Evolutionary conservation across 2,888 invertebrate species (phyloP).

Genomic region (Colostygia pectinataria): DNA sequence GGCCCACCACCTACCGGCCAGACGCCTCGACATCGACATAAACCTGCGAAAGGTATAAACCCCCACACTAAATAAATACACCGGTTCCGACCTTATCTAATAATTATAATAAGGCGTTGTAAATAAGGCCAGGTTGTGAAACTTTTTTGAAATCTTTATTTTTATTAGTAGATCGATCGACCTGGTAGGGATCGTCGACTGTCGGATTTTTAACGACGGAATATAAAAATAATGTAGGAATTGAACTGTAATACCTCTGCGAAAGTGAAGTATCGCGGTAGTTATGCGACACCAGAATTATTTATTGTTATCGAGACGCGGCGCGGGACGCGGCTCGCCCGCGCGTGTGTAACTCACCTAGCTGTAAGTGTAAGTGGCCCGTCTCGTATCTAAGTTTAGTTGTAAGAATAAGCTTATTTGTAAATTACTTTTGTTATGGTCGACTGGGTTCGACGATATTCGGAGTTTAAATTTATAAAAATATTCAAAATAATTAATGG

Average conservation of each 20-base stretch:
- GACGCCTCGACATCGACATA: background rate
- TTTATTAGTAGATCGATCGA: constrained; percentile 63
- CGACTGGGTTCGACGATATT: constrained; percentile 79
- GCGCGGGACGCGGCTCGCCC: constrained; percentile 27
- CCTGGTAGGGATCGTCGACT: constrained; percentile 50
- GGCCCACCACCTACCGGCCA: background rate
- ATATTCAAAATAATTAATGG: constrained; percentile 65
- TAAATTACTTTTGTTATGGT: constrained; percentile 81
- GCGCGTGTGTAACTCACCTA: constrained; percentile 50
- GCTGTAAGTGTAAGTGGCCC: constrained; percentile 58
- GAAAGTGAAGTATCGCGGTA: constrained; percentile 61
- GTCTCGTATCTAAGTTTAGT: constrained; percentile 72
- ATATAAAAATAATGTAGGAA: constrained; percentile 54
- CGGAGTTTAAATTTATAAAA: constrained; percentile 80
- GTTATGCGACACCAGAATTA: constrained; percentile 55
- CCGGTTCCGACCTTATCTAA: constrained; percentile 39
- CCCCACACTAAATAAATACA: constrained; percentile 23
- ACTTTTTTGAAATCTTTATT: constrained; percentile 64
- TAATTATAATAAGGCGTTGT: constrained; percentile 65
- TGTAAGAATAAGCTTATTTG: constrained; percentile 74
- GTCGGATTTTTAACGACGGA: constrained; percentile 35
- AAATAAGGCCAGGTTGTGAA: constrained; percentile 82
- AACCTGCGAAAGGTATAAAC: constrained; percentile 16
- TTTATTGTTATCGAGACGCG: constrained; percentile 51
- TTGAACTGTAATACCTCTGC: constrained; percentile 73